Percentiles rank a stretch among this genome's conserved stretches.
phyloP scores from a whole-genome alignment of 2,888 invertebrate species.

The Lacanobia oleracea region DNA sequence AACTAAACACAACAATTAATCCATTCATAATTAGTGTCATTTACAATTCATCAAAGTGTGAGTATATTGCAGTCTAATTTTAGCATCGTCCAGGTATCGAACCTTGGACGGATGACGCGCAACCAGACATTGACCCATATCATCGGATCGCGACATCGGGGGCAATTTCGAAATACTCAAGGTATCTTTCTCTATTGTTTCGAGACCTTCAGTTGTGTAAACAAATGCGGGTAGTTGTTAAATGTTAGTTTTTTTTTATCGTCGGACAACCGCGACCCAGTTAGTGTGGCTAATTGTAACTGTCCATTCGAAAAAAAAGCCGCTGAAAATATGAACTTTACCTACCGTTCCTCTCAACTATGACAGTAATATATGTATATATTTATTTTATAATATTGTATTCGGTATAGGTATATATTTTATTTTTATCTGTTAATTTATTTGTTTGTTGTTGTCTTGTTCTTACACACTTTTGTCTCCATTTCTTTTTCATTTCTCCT shows the following conservation, averaged over 20 bases:
- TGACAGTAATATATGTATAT: too few species aligned
- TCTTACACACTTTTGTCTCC: too few species aligned
- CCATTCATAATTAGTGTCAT: background rate
- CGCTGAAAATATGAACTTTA: too few species aligned
- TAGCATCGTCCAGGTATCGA: slow-evolving; percentile 61
- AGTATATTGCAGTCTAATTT: slow-evolving; percentile 29
- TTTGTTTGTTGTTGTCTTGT: too few species aligned
- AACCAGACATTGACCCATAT: slow-evolving; percentile 67
- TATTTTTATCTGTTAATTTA: too few species aligned
- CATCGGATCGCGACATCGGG: slow-evolving; percentile 45
- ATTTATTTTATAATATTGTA: too few species aligned
- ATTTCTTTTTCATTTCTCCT: too few species aligned
- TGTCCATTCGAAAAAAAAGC: background rate
- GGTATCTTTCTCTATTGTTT: slow-evolving; percentile 47
- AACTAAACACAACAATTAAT: background rate
- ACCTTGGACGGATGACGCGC: slow-evolving; percentile 66
- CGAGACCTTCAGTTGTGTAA: slow-evolving; percentile 27
- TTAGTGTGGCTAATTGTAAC: background rate
- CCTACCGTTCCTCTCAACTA: too few species aligned
- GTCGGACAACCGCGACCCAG: slow-evolving; percentile 2
- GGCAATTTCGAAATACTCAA: slow-evolving; percentile 55
- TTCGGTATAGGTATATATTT: too few species aligned
- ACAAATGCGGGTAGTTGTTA: slow-evolving; percentile 20
- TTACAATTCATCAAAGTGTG: slow-evolving; percentile 30
- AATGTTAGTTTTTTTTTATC: slow-evolving; percentile 7